Evolutionary conservation across 2,888 invertebrate genomes (phyloP), one percentile per base, ranked within the genome.

Genomic region (Tetrapedia diversipes): DNA sequence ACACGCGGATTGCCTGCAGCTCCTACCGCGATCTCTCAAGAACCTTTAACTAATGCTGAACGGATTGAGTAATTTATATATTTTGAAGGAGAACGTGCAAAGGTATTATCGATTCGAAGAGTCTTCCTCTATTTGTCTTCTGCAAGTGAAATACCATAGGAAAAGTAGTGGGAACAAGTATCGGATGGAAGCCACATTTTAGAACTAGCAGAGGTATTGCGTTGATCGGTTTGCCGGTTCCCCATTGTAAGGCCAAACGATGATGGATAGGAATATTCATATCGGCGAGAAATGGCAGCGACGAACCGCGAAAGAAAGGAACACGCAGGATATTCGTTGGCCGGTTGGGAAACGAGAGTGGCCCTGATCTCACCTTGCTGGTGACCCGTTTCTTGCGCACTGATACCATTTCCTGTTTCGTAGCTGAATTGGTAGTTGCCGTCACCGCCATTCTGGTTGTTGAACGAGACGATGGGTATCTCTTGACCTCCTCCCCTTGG

Each of bases 391-490:
- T 90, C 90, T 79, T 90, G 89, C 14, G 88, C 90, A 39, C 71
- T 86, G 64, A 90, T 90, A 54, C 90, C 90, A 59, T 90, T 90
- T 84, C 90, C 90, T 63, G 90, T 89, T 85, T 90, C 88, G 73
- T 90, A 90, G 78, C 86, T 90, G 82, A 86, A 90, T 54, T 85
- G 84, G 78, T 90, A 90, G 77, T 89, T 90, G 71, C 90, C 90
- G 32, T 90, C 90, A 27, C 90, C 90, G 67, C 79, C 81, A 81
- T 90, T 90, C 60, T 90, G 87, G 49, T 80, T 89, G 59, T 82
- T 77, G 80, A 83, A 90, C 56, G 89, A 85, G 57, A 88, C 79
- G 69, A 90, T 90, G 29, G 90, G 89, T 45, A 89, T 86, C 27
- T 86, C 84, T 45, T 84, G 87, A 53, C 88, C 87, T 59, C 79